These are phyloP conservation scores for Xanthia togata DNA, from an alignment of 2,888 invertebrate genomes.

Conservation along the genomic window DNA sequence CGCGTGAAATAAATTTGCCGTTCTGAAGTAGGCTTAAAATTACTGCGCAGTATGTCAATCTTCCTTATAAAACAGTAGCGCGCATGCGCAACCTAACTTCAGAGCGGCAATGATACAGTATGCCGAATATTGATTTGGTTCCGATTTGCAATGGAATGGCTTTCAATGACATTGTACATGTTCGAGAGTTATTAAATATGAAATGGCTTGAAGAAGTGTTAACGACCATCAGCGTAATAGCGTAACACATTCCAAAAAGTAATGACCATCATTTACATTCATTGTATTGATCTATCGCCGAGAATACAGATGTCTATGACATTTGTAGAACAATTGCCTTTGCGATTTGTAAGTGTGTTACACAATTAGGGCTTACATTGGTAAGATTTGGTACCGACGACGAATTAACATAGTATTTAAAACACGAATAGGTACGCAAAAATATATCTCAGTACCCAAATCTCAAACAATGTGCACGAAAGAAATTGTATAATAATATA, in stretches of 20 bases:
- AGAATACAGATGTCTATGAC: not conserved
- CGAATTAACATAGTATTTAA: conserved; percentile 23
- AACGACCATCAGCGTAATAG: conserved; percentile 3
- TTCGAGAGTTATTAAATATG: conserved; percentile 36
- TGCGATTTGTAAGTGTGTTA: conserved; percentile 16
- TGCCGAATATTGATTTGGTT: conserved; percentile 18
- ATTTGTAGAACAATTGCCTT: not conserved
- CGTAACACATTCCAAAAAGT: conserved; percentile 9
- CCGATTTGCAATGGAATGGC: conserved; percentile 22
- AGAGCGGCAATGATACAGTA: too few species aligned
- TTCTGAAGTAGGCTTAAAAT: too few species aligned
- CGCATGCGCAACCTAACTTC: too few species aligned
- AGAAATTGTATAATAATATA: conserved; percentile 10
- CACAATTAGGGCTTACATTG: conserved; percentile 1
- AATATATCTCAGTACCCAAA: conserved; percentile 21
- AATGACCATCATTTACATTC: not conserved
- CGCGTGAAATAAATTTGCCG: too few species aligned
- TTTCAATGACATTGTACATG: conserved; percentile 34
- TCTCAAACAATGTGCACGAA: conserved; percentile 42
- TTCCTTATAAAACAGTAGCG: too few species aligned
- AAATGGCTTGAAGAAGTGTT: conserved; percentile 13
- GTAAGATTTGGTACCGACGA: conserved; percentile 15
- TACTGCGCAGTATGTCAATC: too few species aligned
- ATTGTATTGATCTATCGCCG: not conserved
- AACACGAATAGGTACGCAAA: conserved; percentile 11